A percentile compares a stretch with the other conserved stretches of the same genome.
phyloP scores from a whole-genome alignment of 1,140 invertebrate species.

The Drosophila dunni region DNA sequence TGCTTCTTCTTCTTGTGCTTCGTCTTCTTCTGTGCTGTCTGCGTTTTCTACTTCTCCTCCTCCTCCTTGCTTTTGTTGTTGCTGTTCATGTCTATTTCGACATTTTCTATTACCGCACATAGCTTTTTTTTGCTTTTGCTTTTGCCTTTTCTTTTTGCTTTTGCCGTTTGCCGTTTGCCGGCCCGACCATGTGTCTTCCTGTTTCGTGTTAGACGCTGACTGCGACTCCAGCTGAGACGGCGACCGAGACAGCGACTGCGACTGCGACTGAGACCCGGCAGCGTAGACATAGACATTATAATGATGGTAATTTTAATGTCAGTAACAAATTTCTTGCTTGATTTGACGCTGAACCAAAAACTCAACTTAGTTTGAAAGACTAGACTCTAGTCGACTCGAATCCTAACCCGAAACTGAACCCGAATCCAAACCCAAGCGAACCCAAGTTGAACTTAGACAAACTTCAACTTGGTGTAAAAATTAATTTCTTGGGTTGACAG shows the following conservation, averaged over 20 bases:
- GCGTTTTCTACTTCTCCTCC: neutral
- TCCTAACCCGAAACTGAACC: neutral
- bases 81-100: constrained; percentile 63
- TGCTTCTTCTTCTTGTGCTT: constrained; percentile 1
- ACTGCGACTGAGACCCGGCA: neutral
- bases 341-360: constrained; percentile 57
- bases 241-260: neutral
- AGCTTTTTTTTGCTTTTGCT: constrained; percentile 57
- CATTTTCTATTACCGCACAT: constrained; percentile 80
- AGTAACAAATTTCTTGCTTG: constrained; percentile 82
- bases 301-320: constrained; percentile 82
- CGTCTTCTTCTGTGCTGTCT: neutral
- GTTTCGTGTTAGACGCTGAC: constrained; percentile 66
- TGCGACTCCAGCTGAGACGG: neutral
- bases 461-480: constrained; percentile 59
- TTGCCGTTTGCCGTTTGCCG: constrained; percentile 35
- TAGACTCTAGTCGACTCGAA: constrained; percentile 13
- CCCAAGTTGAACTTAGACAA: constrained; percentile 2
- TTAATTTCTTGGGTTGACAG: constrained; percentile 72
- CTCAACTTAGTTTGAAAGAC: constrained; percentile 25
- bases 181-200: constrained; percentile 62
- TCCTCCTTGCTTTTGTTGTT: constrained; percentile 23
- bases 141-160: constrained; percentile 29
- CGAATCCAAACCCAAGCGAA: neutral
- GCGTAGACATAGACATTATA: constrained; percentile 74